Conservation (phyloP, 2,113 vertebrate species). For the Fulica atra region DNA sequence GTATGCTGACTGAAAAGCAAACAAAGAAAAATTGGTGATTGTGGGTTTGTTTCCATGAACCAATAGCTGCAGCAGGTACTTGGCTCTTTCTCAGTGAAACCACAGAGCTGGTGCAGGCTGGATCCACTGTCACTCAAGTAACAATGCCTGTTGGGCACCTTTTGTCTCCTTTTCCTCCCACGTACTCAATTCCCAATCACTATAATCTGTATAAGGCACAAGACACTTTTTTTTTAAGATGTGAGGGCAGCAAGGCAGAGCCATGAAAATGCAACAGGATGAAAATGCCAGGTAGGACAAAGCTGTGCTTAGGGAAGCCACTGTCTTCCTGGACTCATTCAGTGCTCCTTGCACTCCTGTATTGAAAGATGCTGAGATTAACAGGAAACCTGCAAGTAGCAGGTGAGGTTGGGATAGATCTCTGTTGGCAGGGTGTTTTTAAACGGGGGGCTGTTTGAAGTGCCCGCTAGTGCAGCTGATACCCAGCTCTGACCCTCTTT, state of each 20-base stretch:
- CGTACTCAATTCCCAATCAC: neutral
- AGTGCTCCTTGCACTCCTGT: neutral
- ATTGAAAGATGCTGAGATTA: neutral
- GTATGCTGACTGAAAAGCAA: neutral
- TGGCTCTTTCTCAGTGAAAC: neutral
- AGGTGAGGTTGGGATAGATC: neutral
- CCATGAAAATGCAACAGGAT: neutral
- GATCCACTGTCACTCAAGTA: neutral
- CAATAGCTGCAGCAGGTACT: neutral
- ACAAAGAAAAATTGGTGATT: neutral
- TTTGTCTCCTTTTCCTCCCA: neutral
- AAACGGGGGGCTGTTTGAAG: neutral
- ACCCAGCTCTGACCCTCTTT: neutral
- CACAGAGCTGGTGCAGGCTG: neutral
- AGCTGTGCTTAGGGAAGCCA: neutral
- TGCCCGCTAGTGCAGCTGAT: neutral
- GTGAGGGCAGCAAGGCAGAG: neutral
- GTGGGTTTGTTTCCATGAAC: neutral
- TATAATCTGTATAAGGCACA: too few relatives aligned
- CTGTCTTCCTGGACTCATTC: neutral
- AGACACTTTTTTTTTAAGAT: neutral
- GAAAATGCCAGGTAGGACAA: neutral
- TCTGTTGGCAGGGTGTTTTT: neutral
- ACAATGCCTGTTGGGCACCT: neutral
- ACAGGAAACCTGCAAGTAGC: neutral